These are phyloP conservation scores for Cyanoramphus novaezelandiae DNA, from an alignment of 2,113 vertebrate species.

Conservation along the genomic window DNA sequence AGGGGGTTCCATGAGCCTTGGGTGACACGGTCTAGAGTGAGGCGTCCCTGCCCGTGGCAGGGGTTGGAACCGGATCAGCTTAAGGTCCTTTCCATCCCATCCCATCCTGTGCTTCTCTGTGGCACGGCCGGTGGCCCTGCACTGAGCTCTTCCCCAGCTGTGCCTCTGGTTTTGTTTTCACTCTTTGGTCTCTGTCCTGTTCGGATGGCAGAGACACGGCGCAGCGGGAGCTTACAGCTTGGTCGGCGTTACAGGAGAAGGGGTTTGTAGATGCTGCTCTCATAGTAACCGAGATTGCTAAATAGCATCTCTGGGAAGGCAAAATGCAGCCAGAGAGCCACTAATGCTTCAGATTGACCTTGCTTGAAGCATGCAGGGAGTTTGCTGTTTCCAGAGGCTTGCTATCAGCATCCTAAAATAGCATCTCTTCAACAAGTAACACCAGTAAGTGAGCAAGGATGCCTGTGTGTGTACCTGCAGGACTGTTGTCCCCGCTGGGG, in stretches of 20 bases:
- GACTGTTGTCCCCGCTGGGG: rapidly evolving
- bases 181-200: background rate
- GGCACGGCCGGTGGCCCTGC: background rate
- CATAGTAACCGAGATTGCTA: background rate
- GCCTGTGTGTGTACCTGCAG: background rate
- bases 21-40: background rate
- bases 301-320: background rate
- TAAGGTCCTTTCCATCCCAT: background rate
- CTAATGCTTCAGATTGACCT: background rate
- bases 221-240: rapidly evolving
- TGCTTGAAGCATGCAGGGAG: background rate
- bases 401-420: background rate
- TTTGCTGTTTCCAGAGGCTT: background rate
- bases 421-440: background rate
- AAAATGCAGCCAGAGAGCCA: background rate
- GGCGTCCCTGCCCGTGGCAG: background rate
- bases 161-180: background rate
- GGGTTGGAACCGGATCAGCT: background rate
- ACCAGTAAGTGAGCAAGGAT: rapidly evolving
- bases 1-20: background rate
- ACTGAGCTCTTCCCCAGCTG: rapidly evolving
- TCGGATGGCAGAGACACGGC: background rate
- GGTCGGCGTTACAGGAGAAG: rapidly evolving
- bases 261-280: background rate
- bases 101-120: rapidly evolving